These are phyloP conservation scores for Myripristis murdjan DNA, from an alignment of 2,797 vertebrate species.

Conservation along the genomic window DNA sequence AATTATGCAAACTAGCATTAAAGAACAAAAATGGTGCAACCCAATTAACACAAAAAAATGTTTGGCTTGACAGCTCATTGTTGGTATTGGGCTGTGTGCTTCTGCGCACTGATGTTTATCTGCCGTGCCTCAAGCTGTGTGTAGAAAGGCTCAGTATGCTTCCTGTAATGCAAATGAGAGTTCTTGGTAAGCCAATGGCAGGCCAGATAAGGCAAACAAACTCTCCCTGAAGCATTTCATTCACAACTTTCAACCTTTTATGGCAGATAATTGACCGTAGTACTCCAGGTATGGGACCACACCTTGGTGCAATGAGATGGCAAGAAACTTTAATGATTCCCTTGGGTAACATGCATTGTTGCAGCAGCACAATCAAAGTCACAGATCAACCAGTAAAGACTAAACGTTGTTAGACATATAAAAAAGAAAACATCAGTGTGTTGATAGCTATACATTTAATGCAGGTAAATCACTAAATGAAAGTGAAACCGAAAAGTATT, in stretches of 20 bases:
- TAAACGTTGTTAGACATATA: too few relatives aligned
- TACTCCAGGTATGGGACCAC: conserved; percentile 1
- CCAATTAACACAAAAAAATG: too few relatives aligned
- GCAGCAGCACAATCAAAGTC: conserved; percentile 2
- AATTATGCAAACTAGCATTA: too few relatives aligned
- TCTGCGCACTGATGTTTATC: conserved; percentile 17
- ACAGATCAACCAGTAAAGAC: not conserved
- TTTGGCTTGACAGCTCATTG: not conserved
- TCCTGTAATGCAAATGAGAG: conserved; percentile 40
- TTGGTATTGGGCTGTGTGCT: not conserved
- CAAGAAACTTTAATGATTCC: not conserved
- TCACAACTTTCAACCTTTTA: conserved; percentile 35
- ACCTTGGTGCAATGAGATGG: conserved; percentile 1
- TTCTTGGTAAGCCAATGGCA: conserved; percentile 28
- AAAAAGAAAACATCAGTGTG: too few relatives aligned
- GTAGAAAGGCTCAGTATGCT: conserved; percentile 15
- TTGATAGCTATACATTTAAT: too few relatives aligned
- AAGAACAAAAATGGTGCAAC: too few relatives aligned
- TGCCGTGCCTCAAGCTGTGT: conserved; percentile 20
- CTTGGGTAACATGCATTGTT: too few relatives aligned
- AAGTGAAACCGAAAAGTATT: not conserved
- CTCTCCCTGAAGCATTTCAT: conserved; percentile 23
- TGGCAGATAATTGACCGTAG: not conserved
- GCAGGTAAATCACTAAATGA: not conserved
- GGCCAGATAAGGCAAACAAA: not conserved